Conservation (phyloP, 2,888 invertebrate species). For the Herminia tarsipennalis region DNA sequence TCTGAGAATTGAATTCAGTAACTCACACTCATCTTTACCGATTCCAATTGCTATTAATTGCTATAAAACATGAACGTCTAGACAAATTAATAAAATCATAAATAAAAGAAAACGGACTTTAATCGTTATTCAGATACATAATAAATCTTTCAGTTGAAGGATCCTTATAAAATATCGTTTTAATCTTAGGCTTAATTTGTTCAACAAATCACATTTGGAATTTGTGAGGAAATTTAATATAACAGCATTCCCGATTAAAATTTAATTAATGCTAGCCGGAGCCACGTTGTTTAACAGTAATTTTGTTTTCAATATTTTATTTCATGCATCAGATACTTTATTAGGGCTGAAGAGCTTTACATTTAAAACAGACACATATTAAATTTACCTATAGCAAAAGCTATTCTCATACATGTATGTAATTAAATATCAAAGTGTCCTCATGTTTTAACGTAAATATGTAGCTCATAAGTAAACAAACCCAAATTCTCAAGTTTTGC, state of each 20-base stretch:
- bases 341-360: constrained; percentile 7
- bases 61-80: neutral
- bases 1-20: too few relatives aligned
- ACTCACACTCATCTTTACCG: too few relatives aligned
- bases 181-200: constrained; percentile 21
- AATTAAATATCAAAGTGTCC: too few relatives aligned
- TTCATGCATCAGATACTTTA: constrained; percentile 21
- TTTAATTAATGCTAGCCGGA: constrained; percentile 18
- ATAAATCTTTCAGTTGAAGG: constrained; percentile 5
- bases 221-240: constrained; percentile 29
- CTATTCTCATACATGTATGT: too few relatives aligned
- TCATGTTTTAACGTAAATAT: too few relatives aligned
- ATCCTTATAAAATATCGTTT: constrained; percentile 14
- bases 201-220: constrained; percentile 26
- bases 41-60: too few relatives aligned
- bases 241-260: constrained; percentile 17
- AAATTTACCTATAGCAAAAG: too few relatives aligned
- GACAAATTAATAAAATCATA: neutral
- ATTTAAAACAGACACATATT: too few relatives aligned
- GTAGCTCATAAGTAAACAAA: too few relatives aligned
- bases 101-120: neutral
- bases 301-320: constrained; percentile 31
- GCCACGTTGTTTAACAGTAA: constrained; percentile 19
- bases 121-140: constrained; percentile 1
- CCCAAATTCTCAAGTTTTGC: too few relatives aligned